phyloP scores from a whole-genome alignment of 1,140 invertebrate genomes.

The Drosophila elegans region DNA sequence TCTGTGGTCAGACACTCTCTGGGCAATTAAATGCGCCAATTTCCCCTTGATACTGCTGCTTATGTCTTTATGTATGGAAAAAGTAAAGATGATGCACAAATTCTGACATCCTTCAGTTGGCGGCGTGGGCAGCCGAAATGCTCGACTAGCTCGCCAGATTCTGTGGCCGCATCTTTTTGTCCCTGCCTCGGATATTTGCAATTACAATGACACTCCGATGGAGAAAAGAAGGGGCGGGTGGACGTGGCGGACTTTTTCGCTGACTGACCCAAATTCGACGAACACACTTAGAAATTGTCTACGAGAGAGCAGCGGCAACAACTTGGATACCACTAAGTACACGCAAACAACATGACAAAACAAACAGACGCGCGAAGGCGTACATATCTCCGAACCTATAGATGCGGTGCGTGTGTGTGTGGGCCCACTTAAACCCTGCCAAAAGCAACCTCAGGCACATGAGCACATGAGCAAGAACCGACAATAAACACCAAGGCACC shows the following conservation, averaged over 20 bases:
- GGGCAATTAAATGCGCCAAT: constrained; percentile 82
- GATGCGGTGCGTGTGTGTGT: constrained; percentile 29
- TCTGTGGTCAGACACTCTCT: constrained; percentile 76
- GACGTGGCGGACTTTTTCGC: constrained; percentile 41
- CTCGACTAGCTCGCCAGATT: constrained; percentile 27
- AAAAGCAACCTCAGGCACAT: constrained; percentile 76
- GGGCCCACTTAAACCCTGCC: constrained; percentile 80
- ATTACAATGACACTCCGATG: constrained; percentile 79
- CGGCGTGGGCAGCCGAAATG: constrained; percentile 66
- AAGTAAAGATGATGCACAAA: constrained; percentile 50
- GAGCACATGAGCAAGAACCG: constrained; percentile 62
- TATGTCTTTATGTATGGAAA: constrained; percentile 14
- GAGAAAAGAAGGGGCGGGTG: constrained; percentile 18
- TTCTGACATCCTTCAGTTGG: constrained; percentile 69
- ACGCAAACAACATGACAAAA: constrained; percentile 65
- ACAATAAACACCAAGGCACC: constrained; percentile 54
- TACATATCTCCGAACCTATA: constrained; percentile 13
- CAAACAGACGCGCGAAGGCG: constrained; percentile 60
- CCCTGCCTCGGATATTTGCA: constrained; percentile 75
- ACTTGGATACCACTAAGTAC: constrained; percentile 78
- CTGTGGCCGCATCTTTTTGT: constrained; percentile 40
- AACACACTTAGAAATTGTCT: constrained; percentile 82
- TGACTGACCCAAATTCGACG: constrained; percentile 80
- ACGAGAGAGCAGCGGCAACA: constrained; percentile 61
- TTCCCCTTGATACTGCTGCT: constrained; percentile 56